These are phyloP conservation scores for Beroe forskalii DNA, from an alignment of 37 sponge, comb jelly and placozoan genomes.

Conservation along the genomic window DNA sequence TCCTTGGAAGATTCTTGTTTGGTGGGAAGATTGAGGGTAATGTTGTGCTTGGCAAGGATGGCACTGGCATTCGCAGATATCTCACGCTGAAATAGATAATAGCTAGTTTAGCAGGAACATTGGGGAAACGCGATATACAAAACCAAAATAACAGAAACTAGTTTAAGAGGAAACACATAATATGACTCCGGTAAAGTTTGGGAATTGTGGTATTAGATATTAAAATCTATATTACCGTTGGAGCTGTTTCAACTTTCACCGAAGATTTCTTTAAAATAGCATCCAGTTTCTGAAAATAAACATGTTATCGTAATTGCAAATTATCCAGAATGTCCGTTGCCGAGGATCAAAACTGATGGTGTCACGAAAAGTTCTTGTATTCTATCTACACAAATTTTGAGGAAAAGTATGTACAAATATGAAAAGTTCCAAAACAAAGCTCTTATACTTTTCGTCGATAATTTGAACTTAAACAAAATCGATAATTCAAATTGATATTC, in stretches of 20 bases:
- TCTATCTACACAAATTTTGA: no score
- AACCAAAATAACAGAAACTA: no score
- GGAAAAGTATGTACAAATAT: not conserved
- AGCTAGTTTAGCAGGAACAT: no score
- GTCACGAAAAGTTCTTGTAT: no score
- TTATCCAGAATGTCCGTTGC: no score
- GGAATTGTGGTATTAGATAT: no score
- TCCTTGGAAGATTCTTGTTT: not conserved
- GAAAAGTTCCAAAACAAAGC: not conserved
- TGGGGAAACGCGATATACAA: no score
- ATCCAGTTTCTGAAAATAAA: conserved; percentile 54
- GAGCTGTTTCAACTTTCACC: conserved; percentile 26
- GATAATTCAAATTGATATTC: no score
- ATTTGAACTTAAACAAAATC: not conserved
- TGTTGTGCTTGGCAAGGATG: conserved; percentile 57
- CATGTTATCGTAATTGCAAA: no score
- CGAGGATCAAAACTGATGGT: no score
- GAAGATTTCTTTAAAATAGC: conserved; percentile 29
- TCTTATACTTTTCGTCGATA: not conserved
- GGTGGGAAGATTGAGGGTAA: conserved; percentile 12
- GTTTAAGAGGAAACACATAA: no score
- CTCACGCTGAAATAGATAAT: conserved; percentile 32
- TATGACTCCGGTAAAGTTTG: no score
- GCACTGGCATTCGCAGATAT: conserved; percentile 40
- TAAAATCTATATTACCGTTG: conserved; percentile 3